phyloP scores from a whole-genome alignment of 2,797 vertebrate genomes.

The Triplophysa bombifrons region DNA sequence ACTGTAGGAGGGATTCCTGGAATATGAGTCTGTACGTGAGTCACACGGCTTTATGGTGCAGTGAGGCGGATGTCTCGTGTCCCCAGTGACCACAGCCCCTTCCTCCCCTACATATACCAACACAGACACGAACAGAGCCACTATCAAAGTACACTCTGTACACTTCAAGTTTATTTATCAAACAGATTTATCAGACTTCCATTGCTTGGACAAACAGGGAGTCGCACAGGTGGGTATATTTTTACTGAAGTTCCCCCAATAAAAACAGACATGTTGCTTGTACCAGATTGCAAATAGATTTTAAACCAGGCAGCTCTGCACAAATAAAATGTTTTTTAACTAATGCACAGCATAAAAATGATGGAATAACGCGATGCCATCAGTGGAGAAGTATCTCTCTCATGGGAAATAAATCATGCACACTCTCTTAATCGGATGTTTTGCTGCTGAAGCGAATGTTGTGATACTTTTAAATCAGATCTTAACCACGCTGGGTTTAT shows the following conservation, averaged over 20 bases:
- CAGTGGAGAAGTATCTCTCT: too few species aligned
- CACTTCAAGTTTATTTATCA: too few species aligned
- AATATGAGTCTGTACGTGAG: neutral
- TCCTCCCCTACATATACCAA: constrained; percentile 16
- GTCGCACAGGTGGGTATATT: neutral
- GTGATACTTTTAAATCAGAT: neutral
- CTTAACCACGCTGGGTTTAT: neutral
- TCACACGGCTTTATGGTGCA: constrained; percentile 37
- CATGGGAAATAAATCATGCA: too few species aligned
- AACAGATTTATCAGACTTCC: neutral
- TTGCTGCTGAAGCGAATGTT: neutral
- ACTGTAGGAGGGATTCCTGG: constrained; percentile 1
- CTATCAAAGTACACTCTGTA: neutral
- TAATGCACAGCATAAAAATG: too few species aligned
- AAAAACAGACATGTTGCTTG: neutral
- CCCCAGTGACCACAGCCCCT: constrained; percentile 17
- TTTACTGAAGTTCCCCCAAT: neutral
- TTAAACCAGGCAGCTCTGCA: too few species aligned
- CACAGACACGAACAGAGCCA: neutral
- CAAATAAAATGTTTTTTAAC: too few species aligned
- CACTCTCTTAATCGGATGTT: too few species aligned
- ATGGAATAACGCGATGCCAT: too few species aligned
- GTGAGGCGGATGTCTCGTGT: constrained; percentile 22
- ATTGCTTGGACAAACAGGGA: neutral
- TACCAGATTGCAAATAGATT: too few species aligned